These are phyloP conservation scores for Hypotaenidia okinawae DNA, from an alignment of 2,797 vertebrate genomes.

Conservation along the genomic window DNA sequence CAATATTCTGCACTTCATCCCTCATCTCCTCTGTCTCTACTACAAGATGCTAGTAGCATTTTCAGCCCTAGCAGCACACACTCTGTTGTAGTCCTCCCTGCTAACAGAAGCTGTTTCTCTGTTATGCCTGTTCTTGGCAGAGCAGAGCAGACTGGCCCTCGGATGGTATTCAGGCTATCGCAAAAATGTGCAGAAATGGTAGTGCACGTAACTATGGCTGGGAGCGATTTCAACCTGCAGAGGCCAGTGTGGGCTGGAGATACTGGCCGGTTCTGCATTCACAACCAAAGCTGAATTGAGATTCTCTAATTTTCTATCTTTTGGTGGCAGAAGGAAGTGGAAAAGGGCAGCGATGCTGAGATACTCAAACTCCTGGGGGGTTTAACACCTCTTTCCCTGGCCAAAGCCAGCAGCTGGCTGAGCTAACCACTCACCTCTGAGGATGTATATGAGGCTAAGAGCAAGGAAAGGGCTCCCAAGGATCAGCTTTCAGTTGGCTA, in stretches of 20 bases:
- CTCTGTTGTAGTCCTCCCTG: neutral
- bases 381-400: neutral
- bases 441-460: neutral
- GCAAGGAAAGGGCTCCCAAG: neutral
- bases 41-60: neutral
- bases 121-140: neutral
- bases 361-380: neutral
- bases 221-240: neutral
- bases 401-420: neutral
- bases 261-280: neutral
- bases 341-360: neutral
- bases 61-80: neutral
- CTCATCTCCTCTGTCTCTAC: neutral
- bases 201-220: neutral
- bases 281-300: neutral
- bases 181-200: neutral
- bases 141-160: neutral
- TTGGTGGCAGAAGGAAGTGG: neutral
- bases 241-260: neutral
- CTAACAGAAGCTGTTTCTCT: conserved; percentile 10
- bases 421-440: neutral
- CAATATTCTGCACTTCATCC: neutral
- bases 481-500: neutral
- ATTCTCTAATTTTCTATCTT: neutral
- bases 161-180: neutral